Percentiles rank a stretch among this genome's conserved stretches.
Evolutionary conservation across 2,113 vertebrate species (phyloP).

Genomic region (Emydocephalus ijimae): DNA sequence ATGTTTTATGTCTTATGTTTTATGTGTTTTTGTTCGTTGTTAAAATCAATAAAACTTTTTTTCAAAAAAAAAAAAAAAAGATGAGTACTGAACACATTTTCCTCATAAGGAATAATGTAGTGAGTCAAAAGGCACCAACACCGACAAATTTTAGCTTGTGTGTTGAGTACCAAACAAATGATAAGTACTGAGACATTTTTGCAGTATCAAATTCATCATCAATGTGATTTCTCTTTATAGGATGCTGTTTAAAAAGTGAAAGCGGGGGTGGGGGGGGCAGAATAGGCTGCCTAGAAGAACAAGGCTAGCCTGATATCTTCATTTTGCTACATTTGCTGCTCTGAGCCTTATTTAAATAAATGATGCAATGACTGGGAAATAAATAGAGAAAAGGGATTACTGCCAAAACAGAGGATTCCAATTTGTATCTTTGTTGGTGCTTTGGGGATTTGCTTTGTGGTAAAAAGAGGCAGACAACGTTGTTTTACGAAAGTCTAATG

Average conservation of each 20-base stretch:
- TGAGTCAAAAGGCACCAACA: not conserved
- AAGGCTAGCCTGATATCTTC: constrained; percentile 8
- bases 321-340: constrained; percentile 9
- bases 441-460: constrained; percentile 30
- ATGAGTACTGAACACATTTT: not conserved
- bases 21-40: no score
- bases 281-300: not conserved
- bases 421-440: constrained; percentile 37
- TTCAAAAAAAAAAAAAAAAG: no score
- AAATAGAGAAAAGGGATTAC: constrained; percentile 36
- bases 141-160: not conserved
- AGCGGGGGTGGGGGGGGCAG: not conserved
- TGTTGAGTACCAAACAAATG: not conserved
- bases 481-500: not conserved
- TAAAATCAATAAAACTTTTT: no score
- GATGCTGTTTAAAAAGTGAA: not conserved
- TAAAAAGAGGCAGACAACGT: not conserved
- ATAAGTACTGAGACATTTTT: not conserved
- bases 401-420: constrained; percentile 46
- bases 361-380: constrained; percentile 49
- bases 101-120: not conserved
- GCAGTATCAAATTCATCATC: not conserved
- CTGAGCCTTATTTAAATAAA: constrained; percentile 46
- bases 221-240: not conserved
- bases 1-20: no score